Conservation (phyloP, 1,140 invertebrate species). For the Cephus cinctus region DNA sequence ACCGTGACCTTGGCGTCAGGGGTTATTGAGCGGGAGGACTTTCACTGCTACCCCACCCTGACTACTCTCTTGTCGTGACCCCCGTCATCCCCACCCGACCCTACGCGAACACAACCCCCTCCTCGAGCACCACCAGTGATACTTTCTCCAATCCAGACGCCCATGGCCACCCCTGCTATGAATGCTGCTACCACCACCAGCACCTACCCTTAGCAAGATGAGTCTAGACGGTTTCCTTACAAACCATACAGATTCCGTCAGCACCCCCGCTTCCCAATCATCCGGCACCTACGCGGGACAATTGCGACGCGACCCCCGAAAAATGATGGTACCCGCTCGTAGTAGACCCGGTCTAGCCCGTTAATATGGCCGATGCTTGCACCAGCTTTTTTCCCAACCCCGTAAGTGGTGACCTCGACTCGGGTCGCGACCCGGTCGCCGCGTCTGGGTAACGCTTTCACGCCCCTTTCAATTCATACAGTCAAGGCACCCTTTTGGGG, state of each 20-base stretch:
- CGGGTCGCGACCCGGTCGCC: too few relatives aligned
- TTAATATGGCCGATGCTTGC: too few relatives aligned
- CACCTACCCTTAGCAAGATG: not conserved
- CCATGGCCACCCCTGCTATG: not conserved
- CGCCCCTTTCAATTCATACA: slow-evolving; percentile 17
- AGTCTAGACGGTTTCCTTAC: slow-evolving; percentile 27
- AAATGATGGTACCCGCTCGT: too few relatives aligned
- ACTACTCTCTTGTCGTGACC: slow-evolving; percentile 34
- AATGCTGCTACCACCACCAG: not conserved
- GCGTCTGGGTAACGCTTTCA: slow-evolving; percentile 20
- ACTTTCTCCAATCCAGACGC: not conserved
- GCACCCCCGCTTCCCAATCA: not conserved
- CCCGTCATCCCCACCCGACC: slow-evolving; percentile 45
- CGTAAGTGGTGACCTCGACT: too few relatives aligned
- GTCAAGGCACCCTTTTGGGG: too few relatives aligned
- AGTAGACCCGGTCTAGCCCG: too few relatives aligned
- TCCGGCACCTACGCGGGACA: slow-evolving; percentile 7
- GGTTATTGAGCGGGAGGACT: slow-evolving; percentile 49
- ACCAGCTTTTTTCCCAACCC: too few relatives aligned
- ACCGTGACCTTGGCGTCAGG: slow-evolving; percentile 48
- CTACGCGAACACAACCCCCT: too few relatives aligned
- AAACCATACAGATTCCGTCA: not conserved
- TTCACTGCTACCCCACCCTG: slow-evolving; percentile 33
- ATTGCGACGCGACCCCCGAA: slow-evolving; percentile 19
- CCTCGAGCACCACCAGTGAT: slow-evolving; percentile 2